Evolutionary conservation across 2,888 invertebrate species (phyloP).

Genomic region (Agrochola circellaris): DNA sequence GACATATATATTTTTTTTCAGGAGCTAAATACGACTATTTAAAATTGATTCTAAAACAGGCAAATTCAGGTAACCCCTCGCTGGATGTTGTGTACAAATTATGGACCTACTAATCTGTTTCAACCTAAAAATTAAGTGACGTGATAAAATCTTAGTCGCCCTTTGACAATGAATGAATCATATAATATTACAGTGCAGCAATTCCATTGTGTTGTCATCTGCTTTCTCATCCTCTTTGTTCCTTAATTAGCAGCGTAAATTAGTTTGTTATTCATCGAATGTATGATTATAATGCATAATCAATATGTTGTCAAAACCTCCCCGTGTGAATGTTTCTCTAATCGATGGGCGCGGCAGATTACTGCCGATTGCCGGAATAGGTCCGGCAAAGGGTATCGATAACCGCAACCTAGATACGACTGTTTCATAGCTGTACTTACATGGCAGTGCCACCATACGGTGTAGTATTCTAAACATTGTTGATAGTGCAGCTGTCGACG

Average conservation of each 20-base stretch:
- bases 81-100: too few species aligned
- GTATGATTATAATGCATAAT: neutral
- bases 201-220: conserved; percentile 19
- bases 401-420: conserved; percentile 5
- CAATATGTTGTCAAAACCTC: neutral
- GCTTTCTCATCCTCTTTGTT: neutral
- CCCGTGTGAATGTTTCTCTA: neutral
- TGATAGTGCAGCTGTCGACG: conserved; percentile 9
- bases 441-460: neutral
- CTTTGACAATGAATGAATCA: neutral
- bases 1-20: too few species aligned
- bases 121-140: too few species aligned
- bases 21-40: too few species aligned
- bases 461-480: conserved; percentile 15
- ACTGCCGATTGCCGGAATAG: neutral
- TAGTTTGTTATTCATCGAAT: neutral
- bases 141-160: neutral
- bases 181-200: neutral
- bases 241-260: neutral
- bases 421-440: neutral
- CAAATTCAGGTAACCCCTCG: too few species aligned
- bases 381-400: neutral
- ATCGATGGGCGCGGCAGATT: neutral
- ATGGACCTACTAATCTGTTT: neutral
- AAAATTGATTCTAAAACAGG: too few species aligned